Evolutionary conservation across 2,797 vertebrate species (phyloP), one percentile per base, ranked within the genome.

Genomic region (Rhynchotus rufescens): DNA sequence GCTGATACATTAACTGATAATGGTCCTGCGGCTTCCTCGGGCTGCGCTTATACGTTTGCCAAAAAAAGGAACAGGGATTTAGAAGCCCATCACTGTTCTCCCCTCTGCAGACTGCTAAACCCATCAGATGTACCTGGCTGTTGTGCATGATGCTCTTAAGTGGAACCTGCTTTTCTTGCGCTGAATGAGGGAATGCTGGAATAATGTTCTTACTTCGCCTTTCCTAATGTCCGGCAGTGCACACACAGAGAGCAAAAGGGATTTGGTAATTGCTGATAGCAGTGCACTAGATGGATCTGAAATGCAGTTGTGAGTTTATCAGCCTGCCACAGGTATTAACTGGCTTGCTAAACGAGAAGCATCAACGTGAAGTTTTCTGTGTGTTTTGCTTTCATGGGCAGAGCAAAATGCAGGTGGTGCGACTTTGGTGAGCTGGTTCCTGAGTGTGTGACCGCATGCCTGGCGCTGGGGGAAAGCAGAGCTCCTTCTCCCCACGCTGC

Each of bases 261-360:
- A 3, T 7, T 32, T 65, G 88, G 68, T 12, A 4, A 93, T 94
- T 95, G 96, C 97, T 94, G 97, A 93, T 95, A 88, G 98, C 97
- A 96, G 97, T 96, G 98, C 97, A 92, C 98, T 94, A 4, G 44
- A 7, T 0, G 7, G 74, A 7, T 21, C 88, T 44, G 78, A 5
- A 28, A 60, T 3, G 67, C 12, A 3, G 28, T 1, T 77, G 56
- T 2, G 20, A 0, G 45, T 32, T 78, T 68, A 1, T 59, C 80
- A 21, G 90, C 75, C 90, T 56, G 86, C 68, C 7, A 2, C 71
- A 22, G 75, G 32, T 15, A 14, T 34, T 19, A 4, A 23, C 30
- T 36, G 76, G 4, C 87, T 81, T 8, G 60, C 90, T 76, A 34
- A 5, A 32, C 19, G 73, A 21, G 23, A 56, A 85, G 54, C 81